Base-by-base conservation (phyloP, 2,888 invertebrate species). In the Calameuta filiformis region DNA sequence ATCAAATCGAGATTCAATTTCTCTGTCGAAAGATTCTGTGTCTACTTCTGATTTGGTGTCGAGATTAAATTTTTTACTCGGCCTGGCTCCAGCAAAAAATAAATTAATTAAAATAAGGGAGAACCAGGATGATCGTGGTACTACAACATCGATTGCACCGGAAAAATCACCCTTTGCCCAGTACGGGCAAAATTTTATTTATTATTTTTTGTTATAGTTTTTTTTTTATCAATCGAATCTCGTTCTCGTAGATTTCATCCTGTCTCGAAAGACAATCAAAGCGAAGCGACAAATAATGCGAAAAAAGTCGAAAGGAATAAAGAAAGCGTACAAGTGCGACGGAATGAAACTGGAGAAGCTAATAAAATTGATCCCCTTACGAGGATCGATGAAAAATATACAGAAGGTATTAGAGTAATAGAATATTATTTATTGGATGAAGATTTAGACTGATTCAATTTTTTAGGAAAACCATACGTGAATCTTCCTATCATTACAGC, bases 401-500 rank as follows among this genome's bases (percentile, higher is more conserved):
- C 15, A 31, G 33, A 33, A 71, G 31, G 71, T 34, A 33, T 71
- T 30, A 15, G 31, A 71, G 15, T 34, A 33, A 33, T 15, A 33
- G 31, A 71, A 71, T 71, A 71, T 71, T 6, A 33, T 34, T 71
- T 34, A 56, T 56, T 23, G 40, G 40, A 56, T 56, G 0, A 56
- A 56, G 40, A 56, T 56, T 56, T 56, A 56, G 23, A 56, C 9
- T 56, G 40, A 56, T 56, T 56, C 6, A 56, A 30, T 12, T 34
- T 71, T 71, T 33, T 71, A 31, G 71, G 33, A 71, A 71, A 30
- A 33, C 12, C 30, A 6, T 71, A 33, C 71, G 15, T 71, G 2
- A 71, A 33, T 12, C 31, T 71, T 31, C 31, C 71, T 3, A 71
- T 23, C 1, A 71, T 71, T 71, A 12, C 71, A 33, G 78, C 84